These are phyloP conservation scores for Cygnus atratus DNA, from an alignment of 2,113 vertebrate genomes.

Conservation along the genomic window DNA sequence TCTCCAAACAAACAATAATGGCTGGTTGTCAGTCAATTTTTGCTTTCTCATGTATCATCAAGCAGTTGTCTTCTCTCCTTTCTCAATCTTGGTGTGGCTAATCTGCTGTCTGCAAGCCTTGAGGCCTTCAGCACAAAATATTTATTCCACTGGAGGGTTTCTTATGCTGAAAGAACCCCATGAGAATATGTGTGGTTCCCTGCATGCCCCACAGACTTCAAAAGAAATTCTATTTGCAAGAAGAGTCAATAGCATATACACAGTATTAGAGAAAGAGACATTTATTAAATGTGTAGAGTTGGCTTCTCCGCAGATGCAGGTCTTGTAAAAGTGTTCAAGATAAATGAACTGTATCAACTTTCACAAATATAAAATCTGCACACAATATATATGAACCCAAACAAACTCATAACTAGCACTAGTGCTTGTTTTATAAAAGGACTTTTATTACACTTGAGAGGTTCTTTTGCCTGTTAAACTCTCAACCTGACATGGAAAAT, in stretches of 20 bases:
- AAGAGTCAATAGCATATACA: not conserved
- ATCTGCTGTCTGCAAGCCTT: not conserved
- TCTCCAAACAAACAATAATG: not conserved
- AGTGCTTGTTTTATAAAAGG: not conserved
- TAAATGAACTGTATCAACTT: not conserved
- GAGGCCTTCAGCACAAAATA: not conserved
- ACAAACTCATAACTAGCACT: not conserved
- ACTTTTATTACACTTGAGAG: not conserved
- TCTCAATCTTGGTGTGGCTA: not conserved
- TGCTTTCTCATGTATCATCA: not conserved
- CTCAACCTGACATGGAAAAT: not conserved
- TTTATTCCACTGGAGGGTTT: not conserved
- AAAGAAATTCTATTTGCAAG: not conserved
- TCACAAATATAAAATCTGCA: not conserved
- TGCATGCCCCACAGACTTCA: not conserved
- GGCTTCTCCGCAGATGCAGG: not conserved
- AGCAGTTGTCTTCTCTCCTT: not conserved
- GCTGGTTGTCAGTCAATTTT: not conserved
- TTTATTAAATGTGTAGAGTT: not conserved
- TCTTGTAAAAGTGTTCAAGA: not conserved
- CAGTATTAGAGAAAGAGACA: not conserved
- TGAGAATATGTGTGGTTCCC: not conserved
- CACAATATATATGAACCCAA: not conserved
- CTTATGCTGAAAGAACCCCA: not conserved
- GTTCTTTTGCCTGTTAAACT: not conserved